Evolutionary conservation across 2,113 vertebrate genomes (phyloP).

Genomic region (Phoxinus phoxinus): DNA sequence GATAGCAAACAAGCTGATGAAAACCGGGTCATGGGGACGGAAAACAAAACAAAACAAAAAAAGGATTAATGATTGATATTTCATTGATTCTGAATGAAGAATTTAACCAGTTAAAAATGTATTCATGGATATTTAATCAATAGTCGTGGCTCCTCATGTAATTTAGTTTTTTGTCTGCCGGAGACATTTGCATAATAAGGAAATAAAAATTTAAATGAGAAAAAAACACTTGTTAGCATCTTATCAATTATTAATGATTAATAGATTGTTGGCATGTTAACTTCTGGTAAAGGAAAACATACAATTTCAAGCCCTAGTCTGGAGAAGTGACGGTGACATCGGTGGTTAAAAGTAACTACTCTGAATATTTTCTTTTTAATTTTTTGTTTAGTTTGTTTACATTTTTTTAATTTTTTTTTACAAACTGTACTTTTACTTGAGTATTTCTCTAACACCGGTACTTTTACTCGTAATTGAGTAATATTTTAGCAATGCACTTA

Average conservation of each 20-base stretch:
- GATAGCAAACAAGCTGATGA: too few species aligned
- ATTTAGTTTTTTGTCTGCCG: too few species aligned
- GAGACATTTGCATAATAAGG: too few species aligned
- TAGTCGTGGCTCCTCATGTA: too few species aligned
- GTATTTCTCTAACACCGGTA: not conserved
- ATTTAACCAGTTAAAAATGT: too few species aligned
- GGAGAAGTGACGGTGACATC: not conserved
- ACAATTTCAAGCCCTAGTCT: not conserved
- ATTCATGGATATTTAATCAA: too few species aligned
- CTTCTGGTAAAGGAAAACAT: not conserved
- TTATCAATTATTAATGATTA: slow-evolving; percentile 1
- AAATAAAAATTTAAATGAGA: not conserved
- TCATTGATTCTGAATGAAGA: too few species aligned
- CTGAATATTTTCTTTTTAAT: not conserved
- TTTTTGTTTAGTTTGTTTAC: too few species aligned
- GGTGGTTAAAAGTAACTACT: not conserved
- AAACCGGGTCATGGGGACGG: too few species aligned
- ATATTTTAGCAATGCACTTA: slow-evolving; percentile 12
- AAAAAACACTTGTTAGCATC: slow-evolving; percentile 8
- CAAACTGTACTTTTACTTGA: slow-evolving; percentile 1
- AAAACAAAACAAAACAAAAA: too few species aligned
- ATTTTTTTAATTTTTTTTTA: not conserved
- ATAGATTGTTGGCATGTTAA: not conserved
- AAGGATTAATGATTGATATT: too few species aligned
- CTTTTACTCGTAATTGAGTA: not conserved